Base-by-base conservation (phyloP, 2,797 vertebrate species). In the Babyrousa celebensis region DNA sequence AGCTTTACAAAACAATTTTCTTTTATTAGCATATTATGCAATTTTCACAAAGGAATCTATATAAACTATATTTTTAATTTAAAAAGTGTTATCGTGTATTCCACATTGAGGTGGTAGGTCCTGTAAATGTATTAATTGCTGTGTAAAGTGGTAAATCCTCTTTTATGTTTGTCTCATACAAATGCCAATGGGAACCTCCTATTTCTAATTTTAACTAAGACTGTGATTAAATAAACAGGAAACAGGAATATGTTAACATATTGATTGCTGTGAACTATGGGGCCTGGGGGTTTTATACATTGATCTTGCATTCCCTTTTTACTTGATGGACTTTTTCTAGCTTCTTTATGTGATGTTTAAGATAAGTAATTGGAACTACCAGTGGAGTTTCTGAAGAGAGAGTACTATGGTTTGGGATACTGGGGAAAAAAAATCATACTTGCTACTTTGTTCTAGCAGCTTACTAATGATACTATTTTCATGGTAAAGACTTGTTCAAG, bases 181-280 rank as follows among this genome's bases (percentile, higher is more conserved):
- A 75, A 79, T 20, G 2, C 8, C 21, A 23, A 5, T 1, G 12
- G 0, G 1, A 14, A 3, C 14, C 23, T 21, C 48, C 14, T 70
- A 58, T 21, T 68, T 95, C 10, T 72, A 87, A 91, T 84, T 89
- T 91, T 87, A 62, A 62, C 7, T 68, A 52, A 68, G 40, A 2
- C 8, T 91, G 4, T 83, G 16, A 74, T 83, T 89, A 25, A 87
- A 23, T 84, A 79, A 89, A 62, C 3, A 79, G 32, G 65, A 78
- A 82, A 32, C 27, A 87, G 90, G 18, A 85, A 17, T 54, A 60
- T 67, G 12, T 65, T 25, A 25, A 58, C 58, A 1, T 40, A 18
- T 56, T 78, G 20, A 27, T 65, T 92, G 25, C 10, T 71, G 7
- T 56, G 60, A 85, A 36, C 21, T 92, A 17, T 56, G n/a, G 27